phyloP scores from a whole-genome alignment of 2,113 vertebrate genomes.

The Microtus oregoni region DNA sequence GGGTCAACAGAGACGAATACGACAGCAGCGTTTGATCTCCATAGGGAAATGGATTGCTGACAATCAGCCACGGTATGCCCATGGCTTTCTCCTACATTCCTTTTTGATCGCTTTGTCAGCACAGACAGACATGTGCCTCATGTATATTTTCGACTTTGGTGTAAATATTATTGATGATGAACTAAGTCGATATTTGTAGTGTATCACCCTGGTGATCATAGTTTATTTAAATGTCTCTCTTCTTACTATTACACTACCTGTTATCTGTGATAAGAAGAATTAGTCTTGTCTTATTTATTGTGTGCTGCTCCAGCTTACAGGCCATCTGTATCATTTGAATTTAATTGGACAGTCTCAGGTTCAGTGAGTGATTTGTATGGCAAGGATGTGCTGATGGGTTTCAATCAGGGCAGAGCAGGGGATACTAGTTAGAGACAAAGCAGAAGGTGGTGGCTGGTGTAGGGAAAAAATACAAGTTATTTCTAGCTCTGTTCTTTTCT shows the following conservation, averaged over 20 bases:
- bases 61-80: constrained; percentile 92
- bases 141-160: background rate
- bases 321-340: background rate
- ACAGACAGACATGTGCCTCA: background rate
- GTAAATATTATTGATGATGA: background rate
- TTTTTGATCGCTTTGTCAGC: background rate
- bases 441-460: background rate
- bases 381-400: background rate
- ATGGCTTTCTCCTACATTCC: background rate
- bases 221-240: background rate
- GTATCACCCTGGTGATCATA: background rate
- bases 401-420: background rate
- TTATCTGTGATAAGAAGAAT: background rate
- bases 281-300: background rate
- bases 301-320: background rate
- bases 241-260: background rate
- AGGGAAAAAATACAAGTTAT: background rate
- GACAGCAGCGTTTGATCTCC: constrained; percentile 94
- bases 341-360: background rate
- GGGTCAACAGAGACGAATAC: constrained; percentile 90
- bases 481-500: constrained; percentile 7
- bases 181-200: background rate
- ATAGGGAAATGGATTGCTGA: constrained; percentile 97
- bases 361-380: background rate
- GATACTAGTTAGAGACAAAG: background rate